Base-by-base conservation (phyloP, 2,113 vertebrate species). In the Todiramphus chloris region DNA sequence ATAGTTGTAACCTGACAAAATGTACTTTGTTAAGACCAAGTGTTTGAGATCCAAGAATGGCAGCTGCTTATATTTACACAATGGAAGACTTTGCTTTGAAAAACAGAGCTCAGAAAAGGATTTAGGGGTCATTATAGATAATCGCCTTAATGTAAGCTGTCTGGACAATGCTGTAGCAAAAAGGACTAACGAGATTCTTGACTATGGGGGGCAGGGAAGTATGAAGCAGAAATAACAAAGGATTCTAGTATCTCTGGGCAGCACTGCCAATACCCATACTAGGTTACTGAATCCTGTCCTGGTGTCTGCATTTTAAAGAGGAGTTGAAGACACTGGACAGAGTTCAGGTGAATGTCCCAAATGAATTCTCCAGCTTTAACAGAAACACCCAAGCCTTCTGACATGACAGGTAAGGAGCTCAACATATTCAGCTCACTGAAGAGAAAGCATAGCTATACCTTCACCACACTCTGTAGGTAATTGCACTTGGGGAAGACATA, bases 81-180 rank as follows among this genome's bases (percentile, higher is more conserved):
- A 87, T 43, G 55, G 76, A 87, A 81, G 68, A 63, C 31, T 89
- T 91, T n/a, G 37, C 86, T 93, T 78, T 92, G 56, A 81, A 89
- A 97, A 96, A 91, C 56, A 92, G 83, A 92, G 87, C 83, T 94
- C 80, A 89, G 93, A 63, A 87, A 90, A 64, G 91, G 96, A 87
- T 95, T 96, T 92, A 87, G 48, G 60, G 53, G 89, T 96, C 91
- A 94, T 95, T 96, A 91, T 44, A 72, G 51, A 95, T 95, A 96
- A 97, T 95, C 87, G 3, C 48, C 91, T 97, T 95, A 89, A 35
- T 91, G 94, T 95, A 96, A 97, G 94, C 95, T 95, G 93, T 95
- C 94, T 96, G 81, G 83, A 93, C 64, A 81, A 94, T 87, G 93
- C 86, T 86, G 59, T 14, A 78, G 87, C 91, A 82, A 95, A 96